Percentiles rank a stretch among this genome's conserved stretches.
Evolutionary conservation across 1,140 invertebrate species (phyloP).

Genomic region (Panagrolaimus sp.): DNA sequence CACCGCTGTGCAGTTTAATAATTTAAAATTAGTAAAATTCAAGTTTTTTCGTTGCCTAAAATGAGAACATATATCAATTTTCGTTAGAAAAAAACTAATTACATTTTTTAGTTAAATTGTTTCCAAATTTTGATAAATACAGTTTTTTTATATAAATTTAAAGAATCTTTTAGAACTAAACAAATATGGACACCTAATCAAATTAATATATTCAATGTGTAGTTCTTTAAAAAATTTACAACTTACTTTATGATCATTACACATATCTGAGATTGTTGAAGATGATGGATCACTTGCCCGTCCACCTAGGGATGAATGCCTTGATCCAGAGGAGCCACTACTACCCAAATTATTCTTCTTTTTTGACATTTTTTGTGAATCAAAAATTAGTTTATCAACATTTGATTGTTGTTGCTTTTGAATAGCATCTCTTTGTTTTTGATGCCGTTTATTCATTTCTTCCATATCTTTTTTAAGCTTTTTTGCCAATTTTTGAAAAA

Average conservation of each 20-base stretch:
- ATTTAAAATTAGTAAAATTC: too few species aligned
- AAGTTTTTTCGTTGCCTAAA: too few species aligned
- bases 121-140: too few species aligned
- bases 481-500: slow-evolving; percentile 83
- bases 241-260: slow-evolving; percentile 9
- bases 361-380: slow-evolving; percentile 46
- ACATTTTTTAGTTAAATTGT: too few species aligned
- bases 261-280: neutral
- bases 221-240: neutral
- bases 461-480: slow-evolving; percentile 95
- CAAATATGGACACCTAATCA: too few species aligned
- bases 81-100: too few species aligned
- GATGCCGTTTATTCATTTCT: slow-evolving; percentile 79
- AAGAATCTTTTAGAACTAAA: too few species aligned
- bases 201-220: too few species aligned
- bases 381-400: slow-evolving; percentile 79
- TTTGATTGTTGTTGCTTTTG: slow-evolving; percentile 90
- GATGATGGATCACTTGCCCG: slow-evolving; percentile 36
- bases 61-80: too few species aligned
- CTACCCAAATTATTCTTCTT: slow-evolving; percentile 39
- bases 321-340: slow-evolving; percentile 18
- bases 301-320: slow-evolving; percentile 38
- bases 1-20: too few species aligned
- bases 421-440: slow-evolving; percentile 81
- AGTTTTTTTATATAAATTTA: too few species aligned